These are phyloP conservation scores for Gephyroberyx darwinii DNA, from an alignment of 2,797 vertebrate genomes.

Conservation along the genomic window DNA sequence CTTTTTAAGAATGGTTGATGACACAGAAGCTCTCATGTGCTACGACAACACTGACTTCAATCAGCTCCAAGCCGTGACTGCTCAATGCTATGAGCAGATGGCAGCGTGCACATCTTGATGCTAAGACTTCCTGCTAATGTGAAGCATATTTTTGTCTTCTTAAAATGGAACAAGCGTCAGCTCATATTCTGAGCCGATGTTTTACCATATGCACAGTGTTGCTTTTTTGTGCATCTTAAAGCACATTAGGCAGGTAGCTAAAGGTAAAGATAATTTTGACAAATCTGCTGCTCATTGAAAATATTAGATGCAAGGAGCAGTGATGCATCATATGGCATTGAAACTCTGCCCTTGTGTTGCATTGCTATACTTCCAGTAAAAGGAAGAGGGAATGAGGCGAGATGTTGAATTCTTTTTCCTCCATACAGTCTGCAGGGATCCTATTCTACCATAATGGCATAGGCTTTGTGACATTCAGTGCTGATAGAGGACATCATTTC, in stretches of 20 bases:
- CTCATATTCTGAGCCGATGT: conserved; percentile 6
- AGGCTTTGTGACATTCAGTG: conserved; percentile 81
- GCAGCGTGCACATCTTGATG: background rate
- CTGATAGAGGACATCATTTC: conserved; percentile 86
- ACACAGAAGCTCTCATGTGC: conserved; percentile 42
- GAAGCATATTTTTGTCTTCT: conserved; percentile 7
- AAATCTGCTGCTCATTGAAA: conserved; percentile 13
- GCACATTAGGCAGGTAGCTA: conserved; percentile 14
- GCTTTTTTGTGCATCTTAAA: conserved; percentile 16
- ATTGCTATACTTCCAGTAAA: conserved; percentile 22
- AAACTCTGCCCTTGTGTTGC: conserved; percentile 20
- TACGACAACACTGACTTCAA: conserved; percentile 40
- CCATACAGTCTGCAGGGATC: conserved; percentile 71
- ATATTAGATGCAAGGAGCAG: conserved; percentile 13
- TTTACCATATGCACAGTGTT: conserved; percentile 15
- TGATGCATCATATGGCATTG: conserved; percentile 24
- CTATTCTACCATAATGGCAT: conserved; percentile 71
- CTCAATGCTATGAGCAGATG: conserved; percentile 14
- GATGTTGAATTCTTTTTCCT: conserved; percentile 53
- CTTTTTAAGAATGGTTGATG: conserved; percentile 44
- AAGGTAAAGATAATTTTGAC: conserved; percentile 20
- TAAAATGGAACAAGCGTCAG: no score
- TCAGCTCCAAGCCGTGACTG: background rate
- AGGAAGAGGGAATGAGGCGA: conserved; percentile 30
- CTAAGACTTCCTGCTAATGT: conserved; percentile 2